Evolutionary conservation across 2,113 vertebrate genomes (phyloP), one percentile per base, ranked within the genome.

Genomic region (Macroglossus sobrinus): DNA sequence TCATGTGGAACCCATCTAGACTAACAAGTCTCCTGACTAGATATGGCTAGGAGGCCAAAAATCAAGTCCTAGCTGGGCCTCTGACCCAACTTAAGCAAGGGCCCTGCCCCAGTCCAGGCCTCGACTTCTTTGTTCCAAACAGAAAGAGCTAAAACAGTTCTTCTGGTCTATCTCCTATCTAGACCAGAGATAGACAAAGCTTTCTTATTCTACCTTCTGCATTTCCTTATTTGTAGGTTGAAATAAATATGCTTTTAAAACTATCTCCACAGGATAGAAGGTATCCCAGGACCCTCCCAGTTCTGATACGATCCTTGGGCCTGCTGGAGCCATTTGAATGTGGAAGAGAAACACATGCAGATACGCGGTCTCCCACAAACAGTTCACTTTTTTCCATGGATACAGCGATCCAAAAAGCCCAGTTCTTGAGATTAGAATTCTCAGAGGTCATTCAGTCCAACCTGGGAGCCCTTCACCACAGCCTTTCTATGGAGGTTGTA

Each of bases 161-260:
- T 85, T 38, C 93, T 76, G 24, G 15, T 55, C 47, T 64, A 6
- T 33, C 50, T 93, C 40, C 30, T 84, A 28, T 71, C 76, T 63
- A 69, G 11, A 38, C 30, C 50, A 43, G 55, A 72, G 43, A 55
- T 1, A n/a, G 22, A 86, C 12, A 81, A 63, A 68, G 16, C 35
- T 68, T 80, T 76, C 84, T 78, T 40, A 61, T 74, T 13, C 63
- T 53, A 33, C 13, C 30, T 88, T 82, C 55, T 76, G 21, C 22
- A 45, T n/a, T 45, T 68, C 7, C 30, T 93, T 53, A 43, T 74
- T 91, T 63, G 13, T 40, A 28, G 7, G 9, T 13, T 95, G 57
- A 94, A 84, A 76, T 59, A 35, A 50, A 86, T 45, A 45, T 43
- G 38, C 45, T 82, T 91, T 95, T 84, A 40, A 87, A 93, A 85